phyloP scores from a whole-genome alignment of 2,797 vertebrate species.

The Alosa sapidissima region DNA sequence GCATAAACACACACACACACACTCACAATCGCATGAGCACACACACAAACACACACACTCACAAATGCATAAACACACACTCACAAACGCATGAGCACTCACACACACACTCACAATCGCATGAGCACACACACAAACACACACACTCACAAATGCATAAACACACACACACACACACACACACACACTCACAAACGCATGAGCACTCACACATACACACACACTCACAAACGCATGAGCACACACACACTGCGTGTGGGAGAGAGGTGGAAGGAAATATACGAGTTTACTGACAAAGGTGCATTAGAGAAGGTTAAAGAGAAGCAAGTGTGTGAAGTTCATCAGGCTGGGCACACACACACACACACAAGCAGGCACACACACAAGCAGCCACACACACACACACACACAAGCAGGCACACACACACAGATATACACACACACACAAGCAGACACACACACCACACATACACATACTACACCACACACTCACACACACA shows the following conservation, averaged over 20 bases:
- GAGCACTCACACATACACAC: constrained; percentile 74
- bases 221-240: no score
- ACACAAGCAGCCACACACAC: no score
- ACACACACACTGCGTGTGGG: no score
- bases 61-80: background rate
- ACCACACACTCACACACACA: background rate
- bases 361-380: no score
- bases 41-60: background rate
- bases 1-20: constrained; percentile 60
- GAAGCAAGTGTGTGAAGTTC: no score
- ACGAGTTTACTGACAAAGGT: no score
- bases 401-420: no score
- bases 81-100: constrained; percentile 41
- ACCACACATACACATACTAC: no score
- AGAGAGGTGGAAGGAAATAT: no score
- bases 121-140: background rate
- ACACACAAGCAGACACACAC: constrained; percentile 67
- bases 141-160: background rate
- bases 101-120: background rate
- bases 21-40: constrained; percentile 27
- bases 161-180: background rate
- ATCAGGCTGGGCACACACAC: no score
- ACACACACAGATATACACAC: background rate
- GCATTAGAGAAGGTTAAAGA: no score
- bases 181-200: background rate